These are phyloP conservation scores for Cepphus grylle DNA, from an alignment of 2,113 vertebrate genomes.

Conservation along the genomic window DNA sequence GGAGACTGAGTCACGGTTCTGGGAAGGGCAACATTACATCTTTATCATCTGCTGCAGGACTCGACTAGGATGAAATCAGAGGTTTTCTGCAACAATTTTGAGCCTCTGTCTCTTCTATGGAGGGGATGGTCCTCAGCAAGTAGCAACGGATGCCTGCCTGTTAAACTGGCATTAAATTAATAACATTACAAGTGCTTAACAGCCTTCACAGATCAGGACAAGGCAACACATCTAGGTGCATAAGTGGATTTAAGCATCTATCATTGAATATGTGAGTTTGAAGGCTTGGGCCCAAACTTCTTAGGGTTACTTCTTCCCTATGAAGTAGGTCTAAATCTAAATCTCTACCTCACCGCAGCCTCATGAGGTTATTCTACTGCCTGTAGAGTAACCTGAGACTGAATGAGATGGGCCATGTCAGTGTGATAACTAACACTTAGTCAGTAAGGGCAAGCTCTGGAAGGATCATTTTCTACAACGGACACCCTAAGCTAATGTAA, in stretches of 20 bases:
- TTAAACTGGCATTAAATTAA: neutral
- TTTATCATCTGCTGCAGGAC: neutral
- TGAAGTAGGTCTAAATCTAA: neutral
- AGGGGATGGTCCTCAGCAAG: neutral
- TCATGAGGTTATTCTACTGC: neutral
- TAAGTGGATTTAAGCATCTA: neutral
- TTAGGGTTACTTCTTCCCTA: neutral
- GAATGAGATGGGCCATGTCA: neutral
- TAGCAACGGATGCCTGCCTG: neutral
- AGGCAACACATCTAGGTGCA: neutral
- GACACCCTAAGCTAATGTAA: neutral
- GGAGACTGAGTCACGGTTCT: slow-evolving; percentile 28
- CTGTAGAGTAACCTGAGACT: neutral
- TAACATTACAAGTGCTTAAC: neutral
- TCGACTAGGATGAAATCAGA: neutral
- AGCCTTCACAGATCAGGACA: neutral
- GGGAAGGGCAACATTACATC: slow-evolving; percentile 1
- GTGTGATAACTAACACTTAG: neutral
- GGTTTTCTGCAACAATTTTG: neutral
- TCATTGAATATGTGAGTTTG: neutral
- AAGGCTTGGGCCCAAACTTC: neutral
- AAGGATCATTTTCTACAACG: neutral
- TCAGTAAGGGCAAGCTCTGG: neutral
- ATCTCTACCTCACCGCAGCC: neutral
- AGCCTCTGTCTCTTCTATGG: neutral